Base-by-base conservation (phyloP, 23 tunicate species). In the Halocynthia aurantium region DNA sequence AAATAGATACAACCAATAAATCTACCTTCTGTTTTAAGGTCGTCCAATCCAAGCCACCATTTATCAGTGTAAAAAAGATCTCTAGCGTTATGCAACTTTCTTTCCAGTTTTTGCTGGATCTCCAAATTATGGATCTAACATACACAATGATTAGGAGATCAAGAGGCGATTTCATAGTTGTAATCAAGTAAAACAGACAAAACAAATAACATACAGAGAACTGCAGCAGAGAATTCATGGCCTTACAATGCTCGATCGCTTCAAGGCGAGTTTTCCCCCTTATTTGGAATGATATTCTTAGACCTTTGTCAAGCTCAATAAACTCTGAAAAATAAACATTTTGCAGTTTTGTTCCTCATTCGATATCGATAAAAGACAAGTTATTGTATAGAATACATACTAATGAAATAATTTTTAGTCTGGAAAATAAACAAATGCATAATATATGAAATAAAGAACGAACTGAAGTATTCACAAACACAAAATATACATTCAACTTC, bases 41-140 rank as follows among this genome's bases (percentile, higher is more conserved):
- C 78, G 56, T 74, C 57, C 19, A 74, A 54, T 8, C 78, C 78
- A 8, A 74, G 63, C 78, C 78, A 74, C 78, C 78, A 74, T 54
- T 53, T 52, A 9, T 53, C 50, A 52, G 78, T 74, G 8, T 53
- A 44, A 56, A 74, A 74, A 0, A 51, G 22, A 11, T 52, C 78
- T 22, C 4, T 51, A 54, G 78, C 78, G 5, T 74, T 55, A 52
- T 54, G 17, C 10, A 74, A 64, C 31, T 74, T 74, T 74, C 56
- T 22, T 49, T 74, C 78, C 66, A 74, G 13, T 56, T 74, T 74
- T 56, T 74, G 22, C 78, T 74, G 78, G 12, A 74, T 74, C 22
- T 12, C 78, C 5, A 10, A 22, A 54, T 54, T 54, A 20, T 53
- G 64, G 31, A 74, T 74, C 78, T 74, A 53, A 13, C 1, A 52